Base-by-base conservation (phyloP, 1,140 invertebrate genomes). In the Mesaphorura yosii region DNA sequence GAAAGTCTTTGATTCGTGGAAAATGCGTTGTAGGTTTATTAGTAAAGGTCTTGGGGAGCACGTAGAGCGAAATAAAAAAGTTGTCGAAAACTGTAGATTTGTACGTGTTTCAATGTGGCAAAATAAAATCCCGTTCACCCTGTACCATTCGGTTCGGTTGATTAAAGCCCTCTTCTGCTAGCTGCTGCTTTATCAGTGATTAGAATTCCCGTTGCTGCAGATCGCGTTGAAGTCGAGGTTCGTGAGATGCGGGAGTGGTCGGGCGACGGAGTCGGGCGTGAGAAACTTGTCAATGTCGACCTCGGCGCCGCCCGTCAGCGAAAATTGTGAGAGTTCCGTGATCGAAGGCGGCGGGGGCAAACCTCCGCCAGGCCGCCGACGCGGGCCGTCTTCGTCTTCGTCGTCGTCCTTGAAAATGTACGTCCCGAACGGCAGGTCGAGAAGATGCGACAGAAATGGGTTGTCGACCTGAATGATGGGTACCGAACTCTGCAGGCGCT, bases 381-480 rank as follows among this genome's bases (percentile, higher is more conserved):
- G 28, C 10, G 27, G 22, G 20, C 60, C 60, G 10, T 34, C 53
- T 29, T 62, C 60, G 37, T 60, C 58, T 19, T 57, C 60, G 10
- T 34, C 53, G 27, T 62, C 60, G 37, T 60, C 58, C 25, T 53
- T 55, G 25, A 58, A 62, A 5, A 62, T 47, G 27, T 62, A 62
- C 0, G 55, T 62, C 7, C 60, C 60, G 48, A 62, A 62, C 12
- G 60, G 60, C 7, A 62, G 42, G 42, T 62, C 60, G 27, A 62
- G 37, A 17, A 62, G 44, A 45, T 62, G 60, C 1, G 60, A 62
- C 19, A 62, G 46, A 48, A 62, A 62, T 46, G 60, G 60, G 26
- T 50, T 58, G 19, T 62, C 60, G n/a, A 62, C 60, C 60, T 62
- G n/a, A 47, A 62, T 48, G 14, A 62, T 54, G 4, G 60, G 53